Evolutionary conservation across 30 jellyfish, hydroid and myxozoan genomes (phyloP).

Genomic region (Hydractinia symbiolongicarpus): DNA sequence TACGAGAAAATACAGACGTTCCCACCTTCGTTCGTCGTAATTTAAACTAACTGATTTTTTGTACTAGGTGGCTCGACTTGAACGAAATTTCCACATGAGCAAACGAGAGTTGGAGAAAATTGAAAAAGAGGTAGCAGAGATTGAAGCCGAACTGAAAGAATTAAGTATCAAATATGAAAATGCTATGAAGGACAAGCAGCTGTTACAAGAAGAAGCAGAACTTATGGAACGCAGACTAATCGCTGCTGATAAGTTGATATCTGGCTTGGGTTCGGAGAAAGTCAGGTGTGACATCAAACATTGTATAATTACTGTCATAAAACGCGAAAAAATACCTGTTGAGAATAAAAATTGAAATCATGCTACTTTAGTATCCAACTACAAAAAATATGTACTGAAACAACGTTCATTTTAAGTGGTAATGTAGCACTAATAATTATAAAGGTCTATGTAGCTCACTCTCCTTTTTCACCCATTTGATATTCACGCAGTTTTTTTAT

Average conservation of each 20-base stretch:
- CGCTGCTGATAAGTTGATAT: constrained; percentile 93
- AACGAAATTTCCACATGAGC: constrained; percentile 75
- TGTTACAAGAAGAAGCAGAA: constrained; percentile 87
- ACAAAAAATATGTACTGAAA: too few species aligned
- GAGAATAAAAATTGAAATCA: background rate
- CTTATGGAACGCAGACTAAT: constrained; percentile 91
- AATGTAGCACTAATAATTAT: too few species aligned
- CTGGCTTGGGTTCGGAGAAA: constrained; percentile 96
- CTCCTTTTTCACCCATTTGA: too few species aligned
- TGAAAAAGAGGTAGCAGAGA: constrained; percentile 84
- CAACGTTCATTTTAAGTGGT: too few species aligned
- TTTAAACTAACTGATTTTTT: background rate
- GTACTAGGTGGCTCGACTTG: constrained; percentile 81
- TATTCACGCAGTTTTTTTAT: too few species aligned
- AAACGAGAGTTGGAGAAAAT: constrained; percentile 86
- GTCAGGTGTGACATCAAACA: constrained; percentile 46
- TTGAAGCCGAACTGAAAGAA: constrained; percentile 77
- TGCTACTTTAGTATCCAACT: too few species aligned
- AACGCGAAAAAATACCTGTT: background rate
- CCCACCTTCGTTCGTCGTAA: too few species aligned
- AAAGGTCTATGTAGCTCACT: too few species aligned
- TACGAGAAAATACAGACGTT: too few species aligned
- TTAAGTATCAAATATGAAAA: constrained; percentile 67
- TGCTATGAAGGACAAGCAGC: constrained; percentile 79
- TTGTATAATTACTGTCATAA: background rate